These are phyloP conservation scores for Diplodus puntazzo DNA, from an alignment of 2,797 vertebrate species.

Conservation along the genomic window DNA sequence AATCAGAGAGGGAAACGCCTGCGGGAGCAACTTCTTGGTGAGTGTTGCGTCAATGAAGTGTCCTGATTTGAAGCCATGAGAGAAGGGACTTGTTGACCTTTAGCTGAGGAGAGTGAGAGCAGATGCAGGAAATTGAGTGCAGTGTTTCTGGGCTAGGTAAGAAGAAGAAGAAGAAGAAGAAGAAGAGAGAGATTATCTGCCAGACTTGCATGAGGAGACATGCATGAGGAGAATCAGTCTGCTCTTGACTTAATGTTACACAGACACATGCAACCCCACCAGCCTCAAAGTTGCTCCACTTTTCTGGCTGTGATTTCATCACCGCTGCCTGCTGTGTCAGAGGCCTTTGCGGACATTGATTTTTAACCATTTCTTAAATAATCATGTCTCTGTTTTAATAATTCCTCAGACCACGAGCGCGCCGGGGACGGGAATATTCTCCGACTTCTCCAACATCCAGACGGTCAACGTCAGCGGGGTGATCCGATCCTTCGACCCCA, in stretches of 20 bases:
- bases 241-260: conserved; percentile 32
- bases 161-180: conserved; percentile 1
- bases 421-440: conserved; percentile 76
- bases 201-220: conserved; percentile 2
- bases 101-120: conserved; percentile 3
- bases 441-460: conserved; percentile 84
- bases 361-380: conserved; percentile 43
- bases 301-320: conserved; percentile 48
- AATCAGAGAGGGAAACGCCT: conserved; percentile 76
- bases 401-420: conserved; percentile 75
- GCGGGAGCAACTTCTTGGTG: conserved; percentile 81
- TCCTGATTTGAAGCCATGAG: conserved; percentile 15
- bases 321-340: conserved; percentile 21
- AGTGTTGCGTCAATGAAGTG: conserved; percentile 41
- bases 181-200: conserved; percentile 3
- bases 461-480: conserved; percentile 80
- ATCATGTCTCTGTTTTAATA: conserved; percentile 40
- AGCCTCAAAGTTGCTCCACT: conserved; percentile 31
- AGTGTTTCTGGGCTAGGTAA: neutral
- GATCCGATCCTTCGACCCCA: conserved; percentile 79
- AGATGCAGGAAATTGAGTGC: conserved; percentile 3
- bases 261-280: conserved; percentile 10
- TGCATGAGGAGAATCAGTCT: conserved; percentile 13
- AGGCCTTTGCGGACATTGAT: conserved; percentile 30
- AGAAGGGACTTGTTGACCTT: neutral